Evolutionary conservation across 1,140 invertebrate genomes (phyloP).

Genomic region (Atta texana): DNA sequence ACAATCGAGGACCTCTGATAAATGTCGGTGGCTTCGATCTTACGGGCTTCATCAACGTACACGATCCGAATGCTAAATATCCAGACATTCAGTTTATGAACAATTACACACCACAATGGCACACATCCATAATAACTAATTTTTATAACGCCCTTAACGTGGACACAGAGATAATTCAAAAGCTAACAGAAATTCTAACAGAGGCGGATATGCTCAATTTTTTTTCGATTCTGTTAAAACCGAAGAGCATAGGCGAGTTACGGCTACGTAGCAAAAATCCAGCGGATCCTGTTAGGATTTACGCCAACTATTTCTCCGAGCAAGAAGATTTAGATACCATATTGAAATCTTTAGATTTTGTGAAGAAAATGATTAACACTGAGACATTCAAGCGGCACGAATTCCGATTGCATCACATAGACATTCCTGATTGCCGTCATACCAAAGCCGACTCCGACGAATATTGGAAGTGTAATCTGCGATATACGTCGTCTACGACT

Average conservation of each 20-base stretch:
- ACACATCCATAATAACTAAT: constrained; percentile 32
- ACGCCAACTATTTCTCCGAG: constrained; percentile 89
- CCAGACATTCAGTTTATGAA: constrained; percentile 80
- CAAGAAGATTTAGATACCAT: constrained; percentile 84
- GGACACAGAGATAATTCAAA: constrained; percentile 62
- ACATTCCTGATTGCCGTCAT: constrained; percentile 71
- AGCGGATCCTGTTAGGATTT: constrained; percentile 89
- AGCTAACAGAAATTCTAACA: constrained; percentile 65
- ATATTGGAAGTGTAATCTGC: constrained; percentile 86
- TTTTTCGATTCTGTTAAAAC: constrained; percentile 84
- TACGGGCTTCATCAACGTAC: constrained; percentile 76
- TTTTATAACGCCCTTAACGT: constrained; percentile 58
- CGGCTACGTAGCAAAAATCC: constrained; percentile 88
- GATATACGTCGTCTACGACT: constrained; percentile 83
- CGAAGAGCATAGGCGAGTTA: constrained; percentile 87
- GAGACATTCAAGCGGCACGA: constrained; percentile 77
- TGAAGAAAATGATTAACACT: constrained; percentile 71
- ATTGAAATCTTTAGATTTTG: constrained; percentile 71
- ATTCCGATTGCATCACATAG: constrained; percentile 48
- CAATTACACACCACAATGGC: constrained; percentile 61
- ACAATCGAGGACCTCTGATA: constrained; percentile 70
- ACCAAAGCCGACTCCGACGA: constrained; percentile 79
- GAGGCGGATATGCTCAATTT: constrained; percentile 78
- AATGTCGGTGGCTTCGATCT: constrained; percentile 68
- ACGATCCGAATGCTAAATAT: constrained; percentile 76